phyloP scores from a whole-genome alignment of 2,113 vertebrate genomes.

The Smithornis capensis region DNA sequence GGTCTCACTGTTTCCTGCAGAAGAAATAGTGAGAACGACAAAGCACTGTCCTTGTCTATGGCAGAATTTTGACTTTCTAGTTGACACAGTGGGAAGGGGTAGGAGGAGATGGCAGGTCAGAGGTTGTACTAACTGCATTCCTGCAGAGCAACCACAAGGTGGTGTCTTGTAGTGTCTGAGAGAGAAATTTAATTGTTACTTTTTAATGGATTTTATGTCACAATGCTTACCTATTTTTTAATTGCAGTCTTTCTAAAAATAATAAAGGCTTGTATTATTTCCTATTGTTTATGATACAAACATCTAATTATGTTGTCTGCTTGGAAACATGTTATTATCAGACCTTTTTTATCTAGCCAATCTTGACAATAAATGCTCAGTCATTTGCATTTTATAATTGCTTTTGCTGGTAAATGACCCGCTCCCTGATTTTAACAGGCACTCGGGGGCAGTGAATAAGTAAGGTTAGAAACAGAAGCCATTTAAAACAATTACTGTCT shows the following conservation, averaged over 20 bases:
- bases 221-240: not conserved
- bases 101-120: not conserved
- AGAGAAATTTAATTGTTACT: not conserved
- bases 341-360: constrained; percentile 67
- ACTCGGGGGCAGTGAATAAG: constrained; percentile 29
- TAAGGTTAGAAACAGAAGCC: not conserved
- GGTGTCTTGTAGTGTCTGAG: constrained; percentile 35
- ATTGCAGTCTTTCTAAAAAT: not conserved
- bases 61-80: not conserved
- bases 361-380: constrained; percentile 69
- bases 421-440: constrained; percentile 31
- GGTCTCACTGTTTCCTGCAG: not conserved
- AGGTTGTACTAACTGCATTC: constrained; percentile 7
- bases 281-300: constrained; percentile 16
- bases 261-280: not conserved
- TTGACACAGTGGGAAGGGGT: not conserved
- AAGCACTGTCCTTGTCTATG: not conserved
- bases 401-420: constrained; percentile 59
- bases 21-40: not conserved
- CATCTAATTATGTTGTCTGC: constrained; percentile 25
- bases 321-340: constrained; percentile 51
- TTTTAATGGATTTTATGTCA: not conserved
- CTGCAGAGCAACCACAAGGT: constrained; percentile 46
- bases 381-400: constrained; percentile 80
- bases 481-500: constrained; percentile 19